phyloP scores from a whole-genome alignment of 2,888 invertebrate species.

The Lochmaea capreae region DNA sequence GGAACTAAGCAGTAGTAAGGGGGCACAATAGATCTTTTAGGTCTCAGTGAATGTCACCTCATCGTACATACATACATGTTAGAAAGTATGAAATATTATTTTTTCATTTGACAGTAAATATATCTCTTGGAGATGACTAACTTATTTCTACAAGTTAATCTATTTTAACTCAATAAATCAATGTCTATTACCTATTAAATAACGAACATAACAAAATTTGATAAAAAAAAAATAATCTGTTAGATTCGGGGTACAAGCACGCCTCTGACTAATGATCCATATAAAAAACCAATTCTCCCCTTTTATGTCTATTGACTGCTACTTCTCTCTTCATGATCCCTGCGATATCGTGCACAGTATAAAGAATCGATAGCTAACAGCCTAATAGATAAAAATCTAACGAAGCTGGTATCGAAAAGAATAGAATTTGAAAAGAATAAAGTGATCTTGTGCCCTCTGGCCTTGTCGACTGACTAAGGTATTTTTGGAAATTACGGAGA shows the following conservation, averaged over 20 bases:
- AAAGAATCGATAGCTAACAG: conserved; percentile 41
- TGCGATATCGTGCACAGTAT: conserved; percentile 34
- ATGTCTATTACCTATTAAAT: conserved; percentile 6
- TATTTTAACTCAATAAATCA: not conserved
- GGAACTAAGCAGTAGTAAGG: too few relatives aligned
- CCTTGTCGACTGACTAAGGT: conserved; percentile 15
- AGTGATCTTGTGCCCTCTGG: conserved; percentile 16
- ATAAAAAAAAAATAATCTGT: conserved; percentile 7
- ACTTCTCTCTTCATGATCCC: conserved; percentile 32
- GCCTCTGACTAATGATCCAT: conserved; percentile 34
- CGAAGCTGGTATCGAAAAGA: conserved; percentile 26
- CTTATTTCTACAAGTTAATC: not conserved
- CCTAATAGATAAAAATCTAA: conserved; percentile 36
- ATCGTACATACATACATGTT: too few relatives aligned
- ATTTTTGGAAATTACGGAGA: not conserved
- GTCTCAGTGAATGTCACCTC: too few relatives aligned
- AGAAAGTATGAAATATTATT: too few relatives aligned
- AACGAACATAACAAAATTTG: not conserved
- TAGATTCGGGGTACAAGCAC: conserved; percentile 5
- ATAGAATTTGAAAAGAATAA: conserved; percentile 31
- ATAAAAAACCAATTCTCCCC: conserved; percentile 36
- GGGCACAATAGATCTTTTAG: too few relatives aligned
- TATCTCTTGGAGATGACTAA: too few relatives aligned
- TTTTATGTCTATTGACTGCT: conserved; percentile 35
- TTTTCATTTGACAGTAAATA: too few relatives aligned